These are phyloP conservation scores for Leptopterna dolabrata DNA, from an alignment of 2,888 invertebrate species.

Conservation along the genomic window DNA sequence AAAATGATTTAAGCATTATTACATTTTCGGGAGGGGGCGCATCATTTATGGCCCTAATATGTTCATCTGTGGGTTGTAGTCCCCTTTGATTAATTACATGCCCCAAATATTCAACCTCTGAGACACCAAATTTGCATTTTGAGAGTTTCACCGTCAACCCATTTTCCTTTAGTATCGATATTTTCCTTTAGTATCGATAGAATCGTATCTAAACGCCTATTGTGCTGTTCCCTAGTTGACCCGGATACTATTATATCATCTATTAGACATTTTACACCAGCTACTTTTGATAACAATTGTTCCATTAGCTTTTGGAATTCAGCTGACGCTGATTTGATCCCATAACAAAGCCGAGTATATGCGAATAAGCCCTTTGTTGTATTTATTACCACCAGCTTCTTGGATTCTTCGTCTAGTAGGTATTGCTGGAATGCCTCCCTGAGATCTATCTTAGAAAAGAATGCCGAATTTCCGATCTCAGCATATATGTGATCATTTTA, in stretches of 20 bases:
- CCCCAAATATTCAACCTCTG: slow-evolving; percentile 47
- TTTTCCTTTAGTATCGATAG: slow-evolving; percentile 30
- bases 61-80: slow-evolving; percentile 57
- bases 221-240: slow-evolving; percentile 26
- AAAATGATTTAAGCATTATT: slow-evolving; percentile 61
- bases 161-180: too few relatives aligned
- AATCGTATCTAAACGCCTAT: neutral
- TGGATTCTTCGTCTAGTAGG: slow-evolving; percentile 63
- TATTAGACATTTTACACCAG: slow-evolving; percentile 2
- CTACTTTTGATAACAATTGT: neutral
- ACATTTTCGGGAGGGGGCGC: slow-evolving; percentile 61
- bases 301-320: slow-evolving; percentile 53
- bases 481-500: slow-evolving; percentile 65
- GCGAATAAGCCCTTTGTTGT: too few relatives aligned
- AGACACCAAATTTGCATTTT: slow-evolving; percentile 42
- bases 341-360: too few relatives aligned
- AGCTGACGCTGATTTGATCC: too few relatives aligned
- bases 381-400: too few relatives aligned
- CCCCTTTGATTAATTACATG: slow-evolving; percentile 44
- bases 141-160: slow-evolving; percentile 42
- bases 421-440: too few relatives aligned
- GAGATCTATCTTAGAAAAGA: too few relatives aligned
- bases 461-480: too few relatives aligned
- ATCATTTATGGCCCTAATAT: slow-evolving; percentile 60
- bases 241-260: slow-evolving; percentile 50